Percentiles rank a stretch among this genome's conserved stretches.
These are phyloP conservation scores for Acanthis flammea DNA, from an alignment of 2,797 vertebrate species.

Conservation along the genomic window DNA sequence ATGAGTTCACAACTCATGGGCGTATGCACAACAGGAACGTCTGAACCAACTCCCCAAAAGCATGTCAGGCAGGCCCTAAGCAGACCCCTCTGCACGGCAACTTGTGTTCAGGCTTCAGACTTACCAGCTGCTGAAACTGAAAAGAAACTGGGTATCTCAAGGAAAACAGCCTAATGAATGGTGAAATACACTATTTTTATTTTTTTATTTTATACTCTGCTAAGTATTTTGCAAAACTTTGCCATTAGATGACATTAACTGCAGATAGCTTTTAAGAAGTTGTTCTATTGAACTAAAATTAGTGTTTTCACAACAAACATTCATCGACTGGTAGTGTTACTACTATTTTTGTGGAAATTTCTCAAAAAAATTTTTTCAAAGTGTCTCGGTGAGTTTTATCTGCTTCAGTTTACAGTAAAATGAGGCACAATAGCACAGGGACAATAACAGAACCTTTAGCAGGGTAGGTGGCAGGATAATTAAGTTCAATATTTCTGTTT, in stretches of 20 bases:
- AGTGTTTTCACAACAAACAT: neutral
- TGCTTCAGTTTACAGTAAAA: neutral
- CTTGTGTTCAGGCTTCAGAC: neutral
- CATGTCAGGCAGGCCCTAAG: neutral
- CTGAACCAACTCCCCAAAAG: too few species aligned
- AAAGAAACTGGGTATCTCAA: accelerated
- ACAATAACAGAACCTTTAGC: neutral
- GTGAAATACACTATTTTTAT: neutral
- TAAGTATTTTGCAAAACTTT: neutral
- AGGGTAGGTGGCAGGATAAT: neutral
- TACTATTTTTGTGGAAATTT: neutral
- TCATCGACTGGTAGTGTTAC: accelerated
- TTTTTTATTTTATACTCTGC: neutral
- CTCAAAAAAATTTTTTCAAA: neutral
- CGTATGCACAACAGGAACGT: neutral
- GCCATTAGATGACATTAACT: neutral
- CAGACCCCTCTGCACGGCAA: neutral
- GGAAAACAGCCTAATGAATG: neutral
- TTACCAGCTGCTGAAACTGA: neutral
- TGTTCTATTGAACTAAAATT: neutral
- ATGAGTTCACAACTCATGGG: accelerated
- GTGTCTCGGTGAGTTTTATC: neutral
- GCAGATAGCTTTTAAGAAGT: neutral
- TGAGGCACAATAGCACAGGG: neutral
- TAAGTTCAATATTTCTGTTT: neutral